phyloP scores from a whole-genome alignment of 1,140 invertebrate genomes.

The Grapholita molesta region DNA sequence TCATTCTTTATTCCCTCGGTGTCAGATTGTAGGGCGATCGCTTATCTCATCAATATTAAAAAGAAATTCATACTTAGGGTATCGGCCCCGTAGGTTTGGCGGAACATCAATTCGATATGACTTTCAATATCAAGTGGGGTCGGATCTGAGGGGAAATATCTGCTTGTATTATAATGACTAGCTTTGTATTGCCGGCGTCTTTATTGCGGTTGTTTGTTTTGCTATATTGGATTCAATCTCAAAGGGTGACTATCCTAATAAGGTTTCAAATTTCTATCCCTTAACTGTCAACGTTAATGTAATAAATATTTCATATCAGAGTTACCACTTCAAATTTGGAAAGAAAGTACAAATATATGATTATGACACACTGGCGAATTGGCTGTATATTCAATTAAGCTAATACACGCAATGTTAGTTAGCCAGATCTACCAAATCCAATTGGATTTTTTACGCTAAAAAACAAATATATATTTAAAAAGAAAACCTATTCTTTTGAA shows the following conservation, averaged over 20 bases:
- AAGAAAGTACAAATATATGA: no score
- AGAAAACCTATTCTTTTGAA: no score
- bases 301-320: neutral
- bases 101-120: constrained; percentile 38
- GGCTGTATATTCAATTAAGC: no score
- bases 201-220: constrained; percentile 26
- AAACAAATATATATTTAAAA: no score
- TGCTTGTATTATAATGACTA: constrained; percentile 45
- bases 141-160: constrained; percentile 32
- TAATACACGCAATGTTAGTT: no score
- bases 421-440: no score
- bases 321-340: no score
- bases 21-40: neutral
- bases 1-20: neutral
- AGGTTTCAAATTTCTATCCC: neutral
- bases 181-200: constrained; percentile 46
- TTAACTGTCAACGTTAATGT: neutral
- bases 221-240: constrained; percentile 1
- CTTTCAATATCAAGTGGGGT: constrained; percentile 39
- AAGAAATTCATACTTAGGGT: constrained; percentile 28
- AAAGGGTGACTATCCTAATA: neutral
- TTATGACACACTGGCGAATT: no score
- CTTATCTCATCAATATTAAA: constrained; percentile 30
- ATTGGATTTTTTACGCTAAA: no score
- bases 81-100: constrained; percentile 15